Evolutionary conservation across 2,113 vertebrate species (phyloP), one percentile per base, ranked within the genome.

Genomic region (Uropsilus gracilis): DNA sequence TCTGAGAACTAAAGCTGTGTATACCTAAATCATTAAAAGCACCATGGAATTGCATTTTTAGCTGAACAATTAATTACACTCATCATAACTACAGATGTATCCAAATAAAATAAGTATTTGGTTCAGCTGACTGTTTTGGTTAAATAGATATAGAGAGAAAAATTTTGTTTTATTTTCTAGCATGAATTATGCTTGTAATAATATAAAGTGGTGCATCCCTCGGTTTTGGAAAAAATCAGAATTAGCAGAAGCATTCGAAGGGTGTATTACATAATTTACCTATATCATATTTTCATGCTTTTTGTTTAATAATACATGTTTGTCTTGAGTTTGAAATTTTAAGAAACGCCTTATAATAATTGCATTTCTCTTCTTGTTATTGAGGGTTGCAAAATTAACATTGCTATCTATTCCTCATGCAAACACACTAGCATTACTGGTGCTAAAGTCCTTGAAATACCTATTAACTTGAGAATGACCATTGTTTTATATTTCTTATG

Each of bases 11-110:
- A 98, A 98, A 98, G 96, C 97, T 97, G 96, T 97, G 95, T 98
- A 95, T 97, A 98, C 96, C 98, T 98, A 98, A 98, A 98, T 98
- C 98, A 97, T 98, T 98, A 97, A 98, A 97, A 97, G 95, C 97
- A 97, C 97, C 96, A 94, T 86, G 94, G 98, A 98, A 98, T 87
- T 97, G 95, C 97, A 94, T 98, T 98, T 98, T 98, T 97, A 97
- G 97, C 92, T 1, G 96, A 98, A 97, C 97, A 98, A 97, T 98
- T 98, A 98, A 98, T 98, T 98, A 98, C 55, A 97, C 64, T 94
- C 97, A 95, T 98, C 96, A 93, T 98, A 97, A 94, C 96, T 98
- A 96, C 95, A 97, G 95, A 98, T 97, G 94, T 97, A 97, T 97
- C 95, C 86, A 97, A 98, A 97, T 96, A 96, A 98, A 97, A 93